Evolutionary conservation across 2,888 invertebrate species (phyloP).

Genomic region (Rambutsinella grinnellia): DNA sequence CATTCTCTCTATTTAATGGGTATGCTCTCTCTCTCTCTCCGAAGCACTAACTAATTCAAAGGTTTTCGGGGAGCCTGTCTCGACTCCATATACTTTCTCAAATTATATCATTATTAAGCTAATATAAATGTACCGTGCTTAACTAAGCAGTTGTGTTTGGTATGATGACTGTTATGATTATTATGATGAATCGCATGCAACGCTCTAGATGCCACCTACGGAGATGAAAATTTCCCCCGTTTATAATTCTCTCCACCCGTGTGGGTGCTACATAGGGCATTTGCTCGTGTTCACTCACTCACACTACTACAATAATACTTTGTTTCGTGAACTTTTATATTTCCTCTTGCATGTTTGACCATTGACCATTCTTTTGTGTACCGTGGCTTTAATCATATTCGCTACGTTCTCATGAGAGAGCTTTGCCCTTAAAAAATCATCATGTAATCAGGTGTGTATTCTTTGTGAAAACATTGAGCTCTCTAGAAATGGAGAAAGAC

Average conservation of each 20-base stretch:
- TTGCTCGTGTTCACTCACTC: conserved; percentile 1
- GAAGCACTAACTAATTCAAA: no score
- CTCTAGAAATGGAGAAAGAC: background rate
- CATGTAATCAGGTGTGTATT: background rate
- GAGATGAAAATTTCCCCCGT: conserved; percentile 46
- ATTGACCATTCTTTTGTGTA: no score
- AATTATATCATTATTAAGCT: background rate
- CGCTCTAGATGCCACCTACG: conserved; percentile 46
- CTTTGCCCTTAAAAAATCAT: background rate
- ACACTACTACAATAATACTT: background rate
- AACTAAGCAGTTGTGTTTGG: conserved; percentile 7
- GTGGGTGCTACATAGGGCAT: conserved; percentile 3
- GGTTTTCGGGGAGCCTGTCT: no score
- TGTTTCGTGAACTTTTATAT: conserved; percentile 4
- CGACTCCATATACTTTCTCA: no score
- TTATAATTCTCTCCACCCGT: conserved; percentile 8
- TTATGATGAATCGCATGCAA: conserved; percentile 54
- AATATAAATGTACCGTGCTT: background rate
- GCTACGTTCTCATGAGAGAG: conserved; percentile 8
- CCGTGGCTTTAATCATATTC: no score
- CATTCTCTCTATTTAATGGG: background rate
- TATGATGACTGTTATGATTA: conserved; percentile 51
- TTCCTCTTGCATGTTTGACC: conserved; percentile 34
- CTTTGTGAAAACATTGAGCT: background rate
- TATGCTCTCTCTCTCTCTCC: no score